These are phyloP conservation scores for Alsophila aescularia DNA, from an alignment of 2,888 invertebrate genomes.

Conservation along the genomic window DNA sequence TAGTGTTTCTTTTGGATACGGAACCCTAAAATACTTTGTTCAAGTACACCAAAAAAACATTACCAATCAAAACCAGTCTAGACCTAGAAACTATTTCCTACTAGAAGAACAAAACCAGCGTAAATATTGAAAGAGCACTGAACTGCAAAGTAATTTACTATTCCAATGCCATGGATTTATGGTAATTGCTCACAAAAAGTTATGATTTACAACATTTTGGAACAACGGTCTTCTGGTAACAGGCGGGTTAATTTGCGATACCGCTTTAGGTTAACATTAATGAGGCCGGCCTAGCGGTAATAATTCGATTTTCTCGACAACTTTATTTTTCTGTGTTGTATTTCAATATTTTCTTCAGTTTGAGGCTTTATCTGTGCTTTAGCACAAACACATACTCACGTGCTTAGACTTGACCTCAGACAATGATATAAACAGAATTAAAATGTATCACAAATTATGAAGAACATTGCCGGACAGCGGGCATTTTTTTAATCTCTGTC, in stretches of 20 bases:
- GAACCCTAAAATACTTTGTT: no score
- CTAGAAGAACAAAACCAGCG: conserved; percentile 13
- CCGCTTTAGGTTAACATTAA: conserved; percentile 35
- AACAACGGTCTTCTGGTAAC: conserved; percentile 20
- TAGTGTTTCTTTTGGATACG: no score
- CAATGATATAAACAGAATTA: no score
- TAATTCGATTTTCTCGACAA: conserved; percentile 43
- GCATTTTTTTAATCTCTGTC: no score
- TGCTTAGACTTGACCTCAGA: no score
- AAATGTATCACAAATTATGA: no score
- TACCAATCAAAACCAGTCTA: neutral
- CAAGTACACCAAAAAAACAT: no score
- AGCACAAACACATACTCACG: no score
- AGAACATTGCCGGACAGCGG: no score
- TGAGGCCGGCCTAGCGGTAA: conserved; percentile 40
- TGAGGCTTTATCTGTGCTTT: no score
- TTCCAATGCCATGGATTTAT: conserved; percentile 50
- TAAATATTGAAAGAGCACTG: conserved; percentile 32
- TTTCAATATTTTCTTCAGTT: no score
- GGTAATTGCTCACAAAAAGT: conserved; percentile 62
- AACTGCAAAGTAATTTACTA: conserved; percentile 34
- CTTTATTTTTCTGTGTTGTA: no score
- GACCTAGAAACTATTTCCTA: neutral
- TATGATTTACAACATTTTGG: conserved; percentile 59
- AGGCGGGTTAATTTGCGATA: conserved; percentile 41